phyloP scores from a whole-genome alignment of 2,888 invertebrate species.

The Dasypogon diadema region DNA sequence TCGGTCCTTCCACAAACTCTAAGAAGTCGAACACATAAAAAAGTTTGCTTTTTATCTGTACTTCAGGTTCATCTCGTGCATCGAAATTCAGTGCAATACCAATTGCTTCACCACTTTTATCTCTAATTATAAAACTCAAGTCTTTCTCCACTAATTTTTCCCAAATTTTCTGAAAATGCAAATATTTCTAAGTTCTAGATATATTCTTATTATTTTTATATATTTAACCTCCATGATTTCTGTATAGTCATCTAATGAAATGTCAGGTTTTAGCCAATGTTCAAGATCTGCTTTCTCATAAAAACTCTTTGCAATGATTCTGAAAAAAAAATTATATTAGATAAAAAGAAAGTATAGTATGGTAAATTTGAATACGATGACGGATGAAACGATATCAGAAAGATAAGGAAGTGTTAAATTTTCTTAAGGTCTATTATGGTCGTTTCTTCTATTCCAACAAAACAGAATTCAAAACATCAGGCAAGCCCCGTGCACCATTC shows the following conservation, averaged over 20 bases:
- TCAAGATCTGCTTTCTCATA: slow-evolving; percentile 89
- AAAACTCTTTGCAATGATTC: slow-evolving; percentile 87
- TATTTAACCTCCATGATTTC: slow-evolving; percentile 74
- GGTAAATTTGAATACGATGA: too few relatives aligned
- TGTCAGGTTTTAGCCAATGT: slow-evolving; percentile 79
- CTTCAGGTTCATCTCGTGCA: slow-evolving; percentile 82
- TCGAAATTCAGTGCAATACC: slow-evolving; percentile 86
- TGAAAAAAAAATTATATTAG: slow-evolving; percentile 69
- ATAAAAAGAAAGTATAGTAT: too few relatives aligned
- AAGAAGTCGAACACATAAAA: slow-evolving; percentile 82
- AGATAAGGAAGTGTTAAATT: too few relatives aligned
- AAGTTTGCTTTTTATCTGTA: slow-evolving; percentile 76
- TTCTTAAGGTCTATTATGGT: too few relatives aligned
- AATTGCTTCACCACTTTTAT: slow-evolving; percentile 71
- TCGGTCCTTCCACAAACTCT: slow-evolving; percentile 81
- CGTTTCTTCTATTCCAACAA: too few relatives aligned
- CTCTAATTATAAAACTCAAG: slow-evolving; percentile 79
- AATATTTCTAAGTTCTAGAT: too few relatives aligned
- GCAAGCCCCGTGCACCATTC: too few relatives aligned
- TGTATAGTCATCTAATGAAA: slow-evolving; percentile 77
- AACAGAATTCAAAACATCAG: too few relatives aligned
- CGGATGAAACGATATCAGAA: too few relatives aligned
- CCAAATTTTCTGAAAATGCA: slow-evolving; percentile 76
- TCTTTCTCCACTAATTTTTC: slow-evolving; percentile 75
- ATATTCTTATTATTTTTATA: too few relatives aligned